Evolutionary conservation across 2,888 invertebrate species (phyloP), one percentile per base, ranked within the genome.

Genomic region (Pachycephus smyrnensis): DNA sequence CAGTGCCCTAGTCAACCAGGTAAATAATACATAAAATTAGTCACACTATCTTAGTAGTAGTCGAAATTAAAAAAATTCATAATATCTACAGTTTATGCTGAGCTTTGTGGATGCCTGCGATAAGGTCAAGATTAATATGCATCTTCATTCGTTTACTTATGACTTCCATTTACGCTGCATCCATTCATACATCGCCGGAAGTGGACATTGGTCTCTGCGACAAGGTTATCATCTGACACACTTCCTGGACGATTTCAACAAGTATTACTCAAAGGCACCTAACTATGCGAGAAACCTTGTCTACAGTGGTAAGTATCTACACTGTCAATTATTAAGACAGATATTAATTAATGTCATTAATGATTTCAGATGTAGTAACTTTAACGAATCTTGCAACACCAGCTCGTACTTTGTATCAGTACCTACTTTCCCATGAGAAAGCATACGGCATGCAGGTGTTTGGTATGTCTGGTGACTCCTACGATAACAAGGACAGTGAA

Each of bases 261-360:
- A 95, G 88, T 96, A 96, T 89, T 96, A 96, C 88, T 94, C 94
- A 75, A 95, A 96, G 90, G 94, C 96, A 11, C 96, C 96, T 2
- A 95, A 95, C 90, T 96, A 94, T 88, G 95, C 96, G 1, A 92
- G 95, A 82, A 96, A 96, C 92, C 93, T 95, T 82, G 93, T 96
- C 36, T 93, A 94, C 86, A 93, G 95, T 89, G 95, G 95, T 95
- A 92, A 83, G 86, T 82, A 75, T 73, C 71, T 6, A 9, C 2
- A 23, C 55, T 74, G 75, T 73, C 30, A 31, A 77, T 76, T 40
- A 69, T 33, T 35, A 30, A 37, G 35, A 77, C 11, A 55, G 6
- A 23, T 55, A 55, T 55, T 23, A 55, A 55, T 55, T 55, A 55
- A 2, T 37, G 15, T 75, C 37, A n/a, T 23, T 68, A 77, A 71